Base-by-base conservation (phyloP, 2,113 vertebrate genomes). In the Cricetomys ansorgei region DNA sequence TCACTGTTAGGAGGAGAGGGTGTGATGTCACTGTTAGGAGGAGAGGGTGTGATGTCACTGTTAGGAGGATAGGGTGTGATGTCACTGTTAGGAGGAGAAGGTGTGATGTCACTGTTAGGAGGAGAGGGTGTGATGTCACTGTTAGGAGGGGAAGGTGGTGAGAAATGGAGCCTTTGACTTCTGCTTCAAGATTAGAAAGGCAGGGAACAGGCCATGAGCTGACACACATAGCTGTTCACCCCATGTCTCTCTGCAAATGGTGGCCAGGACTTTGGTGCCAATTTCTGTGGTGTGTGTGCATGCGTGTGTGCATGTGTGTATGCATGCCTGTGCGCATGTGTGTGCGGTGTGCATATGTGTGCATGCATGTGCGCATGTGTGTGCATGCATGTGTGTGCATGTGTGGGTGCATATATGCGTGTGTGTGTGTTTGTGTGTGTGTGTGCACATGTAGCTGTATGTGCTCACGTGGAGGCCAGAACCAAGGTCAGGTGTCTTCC, bases 171-270 rank as follows among this genome's bases (percentile, higher is more conserved):
- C 25, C 59, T 64, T 64, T 69, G 64, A 5, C 64, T 92, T 64
- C 40, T 76, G 43, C 75, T 95, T 75, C 89, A 94, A 87, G 45
- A 76, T 3, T 10, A 70, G 55, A 65, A 88, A 95, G 62, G 34
- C 0, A 19, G 55, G 45, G 55, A 37, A 45, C 27, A 72, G 87
- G 80, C 2, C n/a, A 4, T 9, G 29, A 84, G 83, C 81, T 70
- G 6, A 29, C 25, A 2, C 4, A 34, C 2, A 7, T 76, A 31
- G 48, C 29, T 48, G 17, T 10, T 17, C 13, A 10, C 45, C 23
- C 87, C 0, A 0, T 43, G 87, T 25, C 80, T 7, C 13, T 13
- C 11, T 50, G 48, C 76, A 65, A 34, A 25, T 5, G 3, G 67
- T 1, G 29, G 7, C 72, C 59, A 53, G 76, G 53, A 16, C 72